A percentile compares a stretch with the other conserved stretches of the same genome.
Evolutionary conservation across 2,113 vertebrate genomes (phyloP).

Genomic region (Romanogobio albipinnatus): DNA sequence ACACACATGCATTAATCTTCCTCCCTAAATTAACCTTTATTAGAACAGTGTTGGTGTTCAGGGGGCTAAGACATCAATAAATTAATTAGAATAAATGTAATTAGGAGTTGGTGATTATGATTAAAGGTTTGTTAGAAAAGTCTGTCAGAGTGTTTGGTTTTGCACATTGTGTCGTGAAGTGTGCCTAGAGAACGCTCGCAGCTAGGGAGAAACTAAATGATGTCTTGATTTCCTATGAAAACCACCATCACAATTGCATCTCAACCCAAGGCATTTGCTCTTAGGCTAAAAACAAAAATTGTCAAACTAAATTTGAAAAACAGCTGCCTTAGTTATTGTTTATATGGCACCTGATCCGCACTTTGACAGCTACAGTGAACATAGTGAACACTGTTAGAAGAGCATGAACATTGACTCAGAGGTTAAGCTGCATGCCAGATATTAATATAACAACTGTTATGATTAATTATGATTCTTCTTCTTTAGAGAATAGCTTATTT

Average conservation of each 20-base stretch:
- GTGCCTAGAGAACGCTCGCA: slow-evolving; percentile 22
- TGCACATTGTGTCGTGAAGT: slow-evolving; percentile 30
- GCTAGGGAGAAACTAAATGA: slow-evolving; percentile 9
- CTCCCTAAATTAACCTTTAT: slow-evolving; percentile 54
- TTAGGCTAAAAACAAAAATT: slow-evolving; percentile 34
- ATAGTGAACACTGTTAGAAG: not conserved
- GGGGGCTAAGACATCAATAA: slow-evolving; percentile 44
- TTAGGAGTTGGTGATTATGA: slow-evolving; percentile 54
- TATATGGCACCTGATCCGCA: not conserved
- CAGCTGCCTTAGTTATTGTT: not conserved
- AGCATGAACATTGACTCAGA: not conserved
- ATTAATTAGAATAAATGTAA: slow-evolving; percentile 56
- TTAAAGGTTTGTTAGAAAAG: slow-evolving; percentile 47
- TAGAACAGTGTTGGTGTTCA: slow-evolving; percentile 50
- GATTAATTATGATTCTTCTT: not conserved
- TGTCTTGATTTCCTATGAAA: slow-evolving; percentile 34
- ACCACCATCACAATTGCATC: slow-evolving; percentile 27
- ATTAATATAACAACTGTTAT: not conserved
- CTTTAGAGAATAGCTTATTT: not conserved
- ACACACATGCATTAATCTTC: slow-evolving; percentile 52
- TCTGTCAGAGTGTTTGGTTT: slow-evolving; percentile 46
- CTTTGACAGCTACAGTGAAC: not conserved
- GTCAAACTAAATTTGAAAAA: slow-evolving; percentile 28
- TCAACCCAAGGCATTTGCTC: slow-evolving; percentile 36
- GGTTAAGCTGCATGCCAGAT: not conserved